Conservation (phyloP, 2,113 vertebrate genomes). For the Dasypus novemcinctus region DNA sequence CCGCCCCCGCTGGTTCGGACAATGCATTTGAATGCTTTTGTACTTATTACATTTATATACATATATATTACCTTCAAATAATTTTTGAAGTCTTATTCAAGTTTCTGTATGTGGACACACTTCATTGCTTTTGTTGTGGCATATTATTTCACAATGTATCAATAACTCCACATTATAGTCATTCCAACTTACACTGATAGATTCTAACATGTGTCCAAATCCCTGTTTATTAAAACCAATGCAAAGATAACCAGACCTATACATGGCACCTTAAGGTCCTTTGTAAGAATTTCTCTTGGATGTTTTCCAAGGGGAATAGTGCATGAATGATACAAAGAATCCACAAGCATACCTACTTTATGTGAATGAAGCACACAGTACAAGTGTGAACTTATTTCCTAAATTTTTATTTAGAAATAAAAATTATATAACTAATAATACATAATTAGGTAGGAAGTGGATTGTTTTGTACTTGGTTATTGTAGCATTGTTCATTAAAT, state of each 20-base stretch:
- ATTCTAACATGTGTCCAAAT: background rate
- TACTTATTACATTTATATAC: background rate
- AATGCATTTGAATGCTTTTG: background rate
- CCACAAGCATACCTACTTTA: background rate
- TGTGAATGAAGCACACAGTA: no score
- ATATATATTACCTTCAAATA: background rate
- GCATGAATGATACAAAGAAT: background rate
- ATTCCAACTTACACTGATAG: background rate
- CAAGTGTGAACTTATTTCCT: background rate
- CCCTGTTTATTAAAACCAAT: background rate
- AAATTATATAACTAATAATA: background rate
- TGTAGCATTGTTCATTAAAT: background rate
- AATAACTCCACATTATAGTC: background rate
- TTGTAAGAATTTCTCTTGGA: background rate
- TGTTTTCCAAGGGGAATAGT: background rate
- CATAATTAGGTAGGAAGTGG: background rate
- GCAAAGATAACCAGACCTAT: background rate
- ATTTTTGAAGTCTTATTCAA: background rate
- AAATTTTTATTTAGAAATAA: background rate
- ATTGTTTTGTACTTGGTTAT: background rate
- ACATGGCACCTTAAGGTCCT: no score
- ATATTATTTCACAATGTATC: background rate
- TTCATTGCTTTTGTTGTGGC: background rate
- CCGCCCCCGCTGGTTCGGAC: no score
- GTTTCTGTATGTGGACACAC: background rate